A percentile compares a stretch with the other conserved stretches of the same genome.
Evolutionary conservation across 2,113 vertebrate genomes (phyloP).

Genomic region (Tyrannus savana): DNA sequence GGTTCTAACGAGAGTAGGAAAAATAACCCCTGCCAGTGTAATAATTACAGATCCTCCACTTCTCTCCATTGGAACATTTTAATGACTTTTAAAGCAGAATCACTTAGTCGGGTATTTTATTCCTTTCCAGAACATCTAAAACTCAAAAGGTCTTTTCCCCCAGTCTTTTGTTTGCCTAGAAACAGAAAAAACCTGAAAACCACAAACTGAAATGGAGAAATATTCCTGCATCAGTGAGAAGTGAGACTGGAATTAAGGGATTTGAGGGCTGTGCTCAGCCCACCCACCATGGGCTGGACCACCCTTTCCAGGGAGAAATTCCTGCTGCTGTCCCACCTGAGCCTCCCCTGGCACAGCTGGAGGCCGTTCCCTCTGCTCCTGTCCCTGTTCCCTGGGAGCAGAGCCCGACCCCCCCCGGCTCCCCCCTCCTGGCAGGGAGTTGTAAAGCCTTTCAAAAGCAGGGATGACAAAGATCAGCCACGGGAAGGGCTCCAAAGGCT

Average conservation of each 20-base stretch:
- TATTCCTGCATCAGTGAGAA: not conserved
- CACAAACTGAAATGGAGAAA: not conserved
- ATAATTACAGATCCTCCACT: not conserved
- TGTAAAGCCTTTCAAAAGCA: rapidly evolving
- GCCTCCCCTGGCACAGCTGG: rapidly evolving
- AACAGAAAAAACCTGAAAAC: not conserved
- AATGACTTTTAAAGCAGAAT: slow-evolving; percentile 5
- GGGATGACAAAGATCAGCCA: rapidly evolving
- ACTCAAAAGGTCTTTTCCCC: not conserved
- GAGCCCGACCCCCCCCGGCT: not conserved
- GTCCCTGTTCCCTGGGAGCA: not conserved
- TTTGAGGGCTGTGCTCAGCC: not conserved
- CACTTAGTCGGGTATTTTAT: not conserved
- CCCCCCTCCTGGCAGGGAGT: not conserved
- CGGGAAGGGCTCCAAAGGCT: not conserved
- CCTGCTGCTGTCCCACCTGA: not conserved
- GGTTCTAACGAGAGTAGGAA: not conserved
- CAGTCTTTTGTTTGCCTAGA: not conserved
- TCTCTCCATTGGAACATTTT: not conserved
- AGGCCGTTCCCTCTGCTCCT: not conserved
- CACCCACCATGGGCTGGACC: not conserved
- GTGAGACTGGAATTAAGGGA: not conserved
- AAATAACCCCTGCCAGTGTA: not conserved
- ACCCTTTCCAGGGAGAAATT: not conserved
- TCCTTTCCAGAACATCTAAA: not conserved